Conservation (phyloP, 2,113 vertebrate species). For the Engraulis encrasicolus region DNA sequence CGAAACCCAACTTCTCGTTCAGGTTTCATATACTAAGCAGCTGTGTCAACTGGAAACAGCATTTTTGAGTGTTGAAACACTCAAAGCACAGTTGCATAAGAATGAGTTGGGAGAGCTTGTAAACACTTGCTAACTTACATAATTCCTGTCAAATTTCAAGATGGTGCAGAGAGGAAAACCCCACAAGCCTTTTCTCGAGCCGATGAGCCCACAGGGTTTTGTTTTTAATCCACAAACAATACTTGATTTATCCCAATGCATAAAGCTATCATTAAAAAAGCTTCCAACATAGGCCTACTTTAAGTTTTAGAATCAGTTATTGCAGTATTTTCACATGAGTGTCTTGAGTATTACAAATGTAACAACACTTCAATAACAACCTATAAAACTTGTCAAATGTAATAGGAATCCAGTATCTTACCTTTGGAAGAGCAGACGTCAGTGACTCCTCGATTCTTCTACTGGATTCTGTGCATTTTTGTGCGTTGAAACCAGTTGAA, state of each 20-base stretch:
- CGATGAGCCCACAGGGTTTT: neutral
- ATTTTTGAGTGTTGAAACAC: constrained; percentile 58
- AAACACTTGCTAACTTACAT: constrained; percentile 60
- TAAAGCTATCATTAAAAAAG: neutral
- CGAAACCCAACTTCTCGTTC: neutral
- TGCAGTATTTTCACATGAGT: neutral
- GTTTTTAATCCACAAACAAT: too few species aligned
- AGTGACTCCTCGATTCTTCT: constrained; percentile 28
- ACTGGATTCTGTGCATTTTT: neutral
- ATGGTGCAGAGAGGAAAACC: constrained; percentile 12
- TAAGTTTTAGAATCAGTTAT: neutral
- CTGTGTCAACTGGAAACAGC: constrained; percentile 14
- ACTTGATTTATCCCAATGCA: neutral
- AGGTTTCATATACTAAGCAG: neutral
- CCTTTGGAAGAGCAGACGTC: constrained; percentile 33
- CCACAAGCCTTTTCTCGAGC: neutral
- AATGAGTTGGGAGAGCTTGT: constrained; percentile 43
- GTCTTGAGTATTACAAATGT: neutral
- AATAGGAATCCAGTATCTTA: constrained; percentile 28
- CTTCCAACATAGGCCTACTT: neutral
- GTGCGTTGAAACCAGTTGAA: neutral
- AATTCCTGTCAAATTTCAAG: constrained; percentile 45
- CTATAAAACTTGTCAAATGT: neutral
- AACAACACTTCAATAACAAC: neutral
- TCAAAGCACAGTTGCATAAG: constrained; percentile 71